Base-by-base conservation (phyloP, 1,140 invertebrate species). In the Lethocerus indicus region DNA sequence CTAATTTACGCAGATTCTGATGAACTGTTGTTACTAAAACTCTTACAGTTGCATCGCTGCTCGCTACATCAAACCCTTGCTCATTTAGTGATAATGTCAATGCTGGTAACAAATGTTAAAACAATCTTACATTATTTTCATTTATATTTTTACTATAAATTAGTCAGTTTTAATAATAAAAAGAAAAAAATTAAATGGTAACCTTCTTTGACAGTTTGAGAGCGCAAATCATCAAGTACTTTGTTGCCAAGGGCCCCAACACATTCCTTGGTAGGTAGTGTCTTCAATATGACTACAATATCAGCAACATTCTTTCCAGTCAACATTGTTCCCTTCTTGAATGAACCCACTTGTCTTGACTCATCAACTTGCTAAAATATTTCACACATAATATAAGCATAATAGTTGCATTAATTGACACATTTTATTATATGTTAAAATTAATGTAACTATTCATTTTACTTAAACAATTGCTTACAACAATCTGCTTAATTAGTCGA, bases 241-340 rank as follows among this genome's bases (percentile, higher is more conserved):
- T 48, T 43, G 28, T 51, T 54, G 24, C 56, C 56, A n/a, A 57
- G 37, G 24, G 79, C 37, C 61, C 91, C 84, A 0, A 96, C 87
- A 4, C 91, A 87, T 61, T 96, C 92, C 62, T 87, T 87, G 13
- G 92, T 96, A 1, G 95, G 95, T 36, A 98, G 64, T 1, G 93
- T 96, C 72, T 97, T 97, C n/a, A 98, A 71, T 57, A 98, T 94
- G 9, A 98, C 89, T 3, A 98, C 92, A 57, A 98, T 83, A 64
- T 98, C 93, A 18, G 93, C 94, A 0, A 93, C 78, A 63, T 93
- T 94, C 60, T 92, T 85, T 1, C 90, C 90, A 5, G 87, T 82
- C 58, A 96, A 78, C 83, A 98, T 96, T 9, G 93, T 98, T 0
- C 92, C 93, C 65, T 98, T 97, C 64, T 98, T 98, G 60, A 92